A percentile compares a stretch with the other conserved stretches of the same genome.
Conservation (phyloP, 2,888 invertebrate species). For the Dione juno region DNA sequence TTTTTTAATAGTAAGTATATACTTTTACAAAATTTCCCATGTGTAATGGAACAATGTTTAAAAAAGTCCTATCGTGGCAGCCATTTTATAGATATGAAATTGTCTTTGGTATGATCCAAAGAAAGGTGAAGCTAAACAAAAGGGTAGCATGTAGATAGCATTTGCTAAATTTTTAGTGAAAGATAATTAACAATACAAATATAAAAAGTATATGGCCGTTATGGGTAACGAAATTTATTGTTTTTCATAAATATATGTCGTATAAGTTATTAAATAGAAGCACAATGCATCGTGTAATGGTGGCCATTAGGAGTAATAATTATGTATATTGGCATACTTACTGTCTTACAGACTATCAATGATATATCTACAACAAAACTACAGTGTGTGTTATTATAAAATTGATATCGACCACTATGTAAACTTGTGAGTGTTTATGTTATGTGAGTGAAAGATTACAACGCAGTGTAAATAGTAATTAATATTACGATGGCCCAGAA, state of each 20-base stretch:
- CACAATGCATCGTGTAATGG: constrained; percentile 82
- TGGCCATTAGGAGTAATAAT: constrained; percentile 83
- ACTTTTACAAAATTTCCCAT: constrained; percentile 42
- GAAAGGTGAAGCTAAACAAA: constrained; percentile 84
- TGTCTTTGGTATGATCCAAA: constrained; percentile 77
- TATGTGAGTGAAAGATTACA: constrained; percentile 66
- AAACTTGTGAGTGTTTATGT: constrained; percentile 58
- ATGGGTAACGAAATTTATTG: constrained; percentile 58
- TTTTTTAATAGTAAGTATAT: not conserved
- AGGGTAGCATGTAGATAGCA: constrained; percentile 80
- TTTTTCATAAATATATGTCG: constrained; percentile 56
- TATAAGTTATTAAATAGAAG: constrained; percentile 68
- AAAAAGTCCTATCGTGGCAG: constrained; percentile 72
- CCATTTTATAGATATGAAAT: constrained; percentile 77
- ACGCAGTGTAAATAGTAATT: constrained; percentile 70
- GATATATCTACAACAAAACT: constrained; percentile 60
- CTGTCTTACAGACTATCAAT: constrained; percentile 70
- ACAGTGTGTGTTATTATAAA: constrained; percentile 52
- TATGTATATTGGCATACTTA: constrained; percentile 83
- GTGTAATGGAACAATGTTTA: constrained; percentile 51
- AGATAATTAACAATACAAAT: constrained; percentile 60
- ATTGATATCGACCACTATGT: constrained; percentile 65
- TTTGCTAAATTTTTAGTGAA: constrained; percentile 72
- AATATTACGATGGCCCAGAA: constrained; percentile 79
- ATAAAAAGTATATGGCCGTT: constrained; percentile 57